phyloP scores from a whole-genome alignment of 2,888 invertebrate species.

The Nowickia ferox region DNA sequence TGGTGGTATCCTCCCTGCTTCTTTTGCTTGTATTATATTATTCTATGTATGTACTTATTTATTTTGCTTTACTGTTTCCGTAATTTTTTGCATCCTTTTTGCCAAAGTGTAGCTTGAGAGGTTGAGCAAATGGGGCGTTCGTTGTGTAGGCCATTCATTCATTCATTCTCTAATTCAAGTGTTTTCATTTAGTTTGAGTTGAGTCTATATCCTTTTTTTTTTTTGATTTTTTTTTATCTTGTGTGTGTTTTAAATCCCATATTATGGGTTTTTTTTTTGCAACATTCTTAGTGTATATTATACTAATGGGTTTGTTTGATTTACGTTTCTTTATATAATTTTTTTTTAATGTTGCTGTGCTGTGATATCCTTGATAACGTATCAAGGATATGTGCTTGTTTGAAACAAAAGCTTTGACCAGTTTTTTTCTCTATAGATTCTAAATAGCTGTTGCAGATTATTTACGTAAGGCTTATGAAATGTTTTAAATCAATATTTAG shows the following conservation, averaged over 20 bases:
- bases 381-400: slow-evolving; percentile 35
- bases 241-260: slow-evolving; percentile 16
- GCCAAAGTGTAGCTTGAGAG: background rate
- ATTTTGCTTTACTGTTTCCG: slow-evolving; percentile 7
- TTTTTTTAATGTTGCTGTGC: slow-evolving; percentile 47
- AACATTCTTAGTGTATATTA: slow-evolving; percentile 24
- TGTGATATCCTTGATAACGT: slow-evolving; percentile 49
- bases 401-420: background rate
- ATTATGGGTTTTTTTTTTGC: slow-evolving; percentile 9
- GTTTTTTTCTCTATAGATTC: background rate
- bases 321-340: slow-evolving; percentile 22
- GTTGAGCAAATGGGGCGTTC: slow-evolving; percentile 20
- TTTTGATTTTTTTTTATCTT: background rate
- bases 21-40: background rate
- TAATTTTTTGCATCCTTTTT: background rate
- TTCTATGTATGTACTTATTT: slow-evolving; percentile 36
- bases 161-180: slow-evolving; percentile 9
- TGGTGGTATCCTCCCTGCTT: slow-evolving; percentile 17
- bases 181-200: slow-evolving; percentile 1
- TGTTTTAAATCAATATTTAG: background rate
- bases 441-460: slow-evolving; percentile 15
- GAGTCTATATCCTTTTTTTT: background rate
- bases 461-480: background rate
- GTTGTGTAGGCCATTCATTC: background rate
- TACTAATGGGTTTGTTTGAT: slow-evolving; percentile 59